Conservation (phyloP, 2,797 vertebrate species). For the Gallinago solitaria region DNA sequence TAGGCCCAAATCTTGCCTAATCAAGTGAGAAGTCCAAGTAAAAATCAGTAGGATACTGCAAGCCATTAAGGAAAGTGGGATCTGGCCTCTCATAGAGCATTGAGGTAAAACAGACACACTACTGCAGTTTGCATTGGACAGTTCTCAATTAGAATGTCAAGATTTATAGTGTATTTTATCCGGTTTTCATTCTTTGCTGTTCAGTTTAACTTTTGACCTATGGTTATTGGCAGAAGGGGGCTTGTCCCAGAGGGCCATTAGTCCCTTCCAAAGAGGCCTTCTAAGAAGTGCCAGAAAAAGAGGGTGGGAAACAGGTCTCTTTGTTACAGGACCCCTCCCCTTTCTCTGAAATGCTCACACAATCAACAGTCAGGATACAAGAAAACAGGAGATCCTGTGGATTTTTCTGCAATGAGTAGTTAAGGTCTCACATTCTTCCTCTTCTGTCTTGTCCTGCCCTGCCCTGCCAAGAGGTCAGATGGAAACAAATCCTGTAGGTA, state of each 20-base stretch:
- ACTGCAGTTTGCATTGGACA: conserved; percentile 55
- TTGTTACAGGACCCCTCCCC: not conserved
- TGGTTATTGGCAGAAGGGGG: conserved; percentile 38
- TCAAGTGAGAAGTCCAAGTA: not conserved
- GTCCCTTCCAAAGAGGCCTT: conserved; percentile 39
- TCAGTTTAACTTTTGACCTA: conserved; percentile 67
- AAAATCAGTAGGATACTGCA: conserved; percentile 15
- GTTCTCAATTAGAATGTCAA: conserved; percentile 66
- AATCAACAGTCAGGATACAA: not conserved
- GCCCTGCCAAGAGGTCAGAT: not conserved
- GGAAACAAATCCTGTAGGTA: not conserved
- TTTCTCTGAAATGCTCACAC: not conserved
- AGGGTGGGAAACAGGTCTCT: conserved; percentile 7
- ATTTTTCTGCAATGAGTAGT: not conserved
- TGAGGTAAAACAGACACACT: conserved; percentile 62
- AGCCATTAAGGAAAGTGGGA: not conserved
- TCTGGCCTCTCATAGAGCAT: not conserved
- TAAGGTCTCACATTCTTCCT: not conserved
- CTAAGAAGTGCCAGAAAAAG: conserved; percentile 10
- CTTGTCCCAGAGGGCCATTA: conserved; percentile 49
- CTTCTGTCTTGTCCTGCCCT: not conserved
- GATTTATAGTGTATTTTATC: conserved; percentile 67
- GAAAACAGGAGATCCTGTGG: not conserved
- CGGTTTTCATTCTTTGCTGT: conserved; percentile 42
- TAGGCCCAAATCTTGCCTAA: not conserved